phyloP scores from a whole-genome alignment of 2,888 invertebrate genomes.

The Xestia xanthographa region DNA sequence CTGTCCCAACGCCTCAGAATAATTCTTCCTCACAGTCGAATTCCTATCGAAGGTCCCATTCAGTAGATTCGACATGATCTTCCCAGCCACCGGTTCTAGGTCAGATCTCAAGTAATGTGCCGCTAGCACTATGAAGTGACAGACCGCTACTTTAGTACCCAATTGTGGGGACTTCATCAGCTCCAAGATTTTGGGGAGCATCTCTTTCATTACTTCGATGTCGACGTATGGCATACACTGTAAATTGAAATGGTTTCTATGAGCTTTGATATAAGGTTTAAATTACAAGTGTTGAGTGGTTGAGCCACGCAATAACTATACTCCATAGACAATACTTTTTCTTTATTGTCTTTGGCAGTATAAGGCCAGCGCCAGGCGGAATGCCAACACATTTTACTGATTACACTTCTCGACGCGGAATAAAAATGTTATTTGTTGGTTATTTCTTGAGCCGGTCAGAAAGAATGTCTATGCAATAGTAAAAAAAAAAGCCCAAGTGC shows the following conservation, averaged over 20 bases:
- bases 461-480: not conserved
- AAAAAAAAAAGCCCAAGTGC: not conserved
- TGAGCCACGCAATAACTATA: not conserved
- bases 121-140: constrained; percentile 94
- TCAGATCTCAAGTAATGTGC: constrained; percentile 89
- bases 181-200: constrained; percentile 95
- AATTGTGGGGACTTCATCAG: constrained; percentile 95
- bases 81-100: constrained; percentile 90
- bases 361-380: not conserved
- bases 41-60: constrained; percentile 96
- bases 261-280: not conserved
- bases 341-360: not conserved
- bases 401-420: not conserved
- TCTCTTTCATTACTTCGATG: constrained; percentile 93
- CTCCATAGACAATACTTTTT: not conserved
- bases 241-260: constrained; percentile 48
- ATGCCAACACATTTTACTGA: not conserved
- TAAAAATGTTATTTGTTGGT: too few relatives aligned
- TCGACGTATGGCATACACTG: constrained; percentile 94
- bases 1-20: constrained; percentile 96
- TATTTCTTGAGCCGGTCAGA: not conserved
- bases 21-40: constrained; percentile 95
- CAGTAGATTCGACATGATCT: constrained; percentile 91
- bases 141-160: constrained; percentile 95
- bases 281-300: not conserved